Evolutionary conservation across 2,113 vertebrate species (phyloP), one percentile per base, ranked within the genome.

Genomic region (Megalops atlanticus): DNA sequence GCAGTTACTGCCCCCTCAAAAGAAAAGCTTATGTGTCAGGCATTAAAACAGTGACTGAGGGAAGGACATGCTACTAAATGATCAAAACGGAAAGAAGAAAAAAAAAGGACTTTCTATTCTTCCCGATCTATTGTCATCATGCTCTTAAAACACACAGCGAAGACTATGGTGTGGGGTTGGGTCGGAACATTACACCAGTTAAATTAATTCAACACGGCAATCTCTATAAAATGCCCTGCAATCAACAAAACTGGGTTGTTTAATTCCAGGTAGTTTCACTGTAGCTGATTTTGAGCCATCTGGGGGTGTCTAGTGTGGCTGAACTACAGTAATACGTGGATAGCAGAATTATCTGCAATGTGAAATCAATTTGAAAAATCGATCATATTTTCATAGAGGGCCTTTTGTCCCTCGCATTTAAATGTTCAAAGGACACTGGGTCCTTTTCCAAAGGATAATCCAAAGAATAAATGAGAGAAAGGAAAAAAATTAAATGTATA

Each of bases 1-100:
- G 35, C 16, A 38, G 31, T 1, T 18, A 31, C 31, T 52, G 31
- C 69, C 41, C 78, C 78, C 45, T 40, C 40, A 4, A 39, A 21
- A 64, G 41, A 58, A 72, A 71, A 52, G 68, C 68, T n/a, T 27
- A 38, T 52, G 21, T 18, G 27, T 73, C 45, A 72, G 69, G 78
- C 35, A 31, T 68, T 72, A 38, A 15, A 52, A 41, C 33, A 24
- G 3, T 31, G 43, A 52, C n/a, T 36, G 47, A 24, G 21, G 43
- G 38, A 45, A 45, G 33, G 45, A 18, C 35, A 73, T 35, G 73
- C 8, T 10, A 72, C 69, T 80, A 38, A 39, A 74, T 7, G 24
- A 74, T 7, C 73, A 74, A 74, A 74, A 27, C 18, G n/a, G 31
- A 10, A 64, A 64, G n/a, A 64, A 27, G 27, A 31, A 31, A 31